Conservation (phyloP, 2,113 vertebrate species). For the Psammodynastes pulverulentus region DNA sequence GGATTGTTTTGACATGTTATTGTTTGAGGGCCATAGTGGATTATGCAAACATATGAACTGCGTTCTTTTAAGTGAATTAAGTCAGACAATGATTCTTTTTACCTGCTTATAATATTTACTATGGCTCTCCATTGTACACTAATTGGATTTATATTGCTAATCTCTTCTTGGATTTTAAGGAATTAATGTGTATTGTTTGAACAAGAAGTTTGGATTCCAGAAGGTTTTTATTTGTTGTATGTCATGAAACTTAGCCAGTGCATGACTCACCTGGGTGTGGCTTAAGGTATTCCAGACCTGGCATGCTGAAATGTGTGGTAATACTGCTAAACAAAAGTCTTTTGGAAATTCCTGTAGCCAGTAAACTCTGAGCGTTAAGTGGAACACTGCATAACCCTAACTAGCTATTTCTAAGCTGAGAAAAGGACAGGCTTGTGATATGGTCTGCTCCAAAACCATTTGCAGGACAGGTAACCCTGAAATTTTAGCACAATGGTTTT, state of each 20-base stretch:
- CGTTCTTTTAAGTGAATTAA: neutral
- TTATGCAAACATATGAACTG: neutral
- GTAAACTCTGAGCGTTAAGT: constrained; percentile 28
- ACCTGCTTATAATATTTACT: neutral
- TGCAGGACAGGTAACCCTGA: no score
- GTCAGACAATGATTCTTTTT: neutral
- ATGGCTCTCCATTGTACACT: neutral
- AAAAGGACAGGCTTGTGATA: neutral
- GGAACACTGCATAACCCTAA: constrained; percentile 26
- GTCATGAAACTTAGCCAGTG: neutral
- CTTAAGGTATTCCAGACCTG: constrained; percentile 35
- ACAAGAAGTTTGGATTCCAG: neutral
- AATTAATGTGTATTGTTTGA: constrained; percentile 41
- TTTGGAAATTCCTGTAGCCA: constrained; percentile 43
- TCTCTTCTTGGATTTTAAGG: neutral
- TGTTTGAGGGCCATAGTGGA: neutral
- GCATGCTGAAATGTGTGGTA: constrained; percentile 40
- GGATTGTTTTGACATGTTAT: neutral
- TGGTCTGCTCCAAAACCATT: neutral
- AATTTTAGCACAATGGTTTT: neutral
- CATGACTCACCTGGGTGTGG: constrained; percentile 57
- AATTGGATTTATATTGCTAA: neutral
- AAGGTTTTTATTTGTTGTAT: neutral
- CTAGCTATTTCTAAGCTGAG: neutral
- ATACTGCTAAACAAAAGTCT: constrained; percentile 34